Conservation (phyloP, 2,888 invertebrate species). For the Eupeodes luniger region DNA sequence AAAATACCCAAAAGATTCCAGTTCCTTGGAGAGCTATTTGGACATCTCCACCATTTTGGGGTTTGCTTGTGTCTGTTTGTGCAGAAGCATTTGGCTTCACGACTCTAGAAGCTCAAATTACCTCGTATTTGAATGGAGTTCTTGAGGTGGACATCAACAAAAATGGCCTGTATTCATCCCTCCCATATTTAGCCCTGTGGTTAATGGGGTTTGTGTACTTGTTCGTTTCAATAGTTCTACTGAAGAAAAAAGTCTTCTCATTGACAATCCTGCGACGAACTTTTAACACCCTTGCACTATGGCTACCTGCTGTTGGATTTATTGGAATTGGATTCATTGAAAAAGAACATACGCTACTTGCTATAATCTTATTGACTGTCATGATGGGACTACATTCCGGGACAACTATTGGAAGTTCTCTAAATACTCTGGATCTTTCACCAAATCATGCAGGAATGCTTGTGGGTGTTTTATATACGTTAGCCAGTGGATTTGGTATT, state of each 20-base stretch:
- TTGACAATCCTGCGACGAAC: conserved; percentile 80
- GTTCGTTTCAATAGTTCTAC: conserved; percentile 83
- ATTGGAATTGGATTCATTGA: conserved; percentile 85
- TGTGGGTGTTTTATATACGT: conserved; percentile 88
- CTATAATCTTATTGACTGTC: conserved; percentile 85
- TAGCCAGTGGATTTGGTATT: conserved; percentile 87
- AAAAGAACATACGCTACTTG: conserved; percentile 79
- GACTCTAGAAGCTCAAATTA: conserved; percentile 89
- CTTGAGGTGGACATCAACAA: conserved; percentile 86
- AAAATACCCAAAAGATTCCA: not conserved
- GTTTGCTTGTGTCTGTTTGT: conserved; percentile 85
- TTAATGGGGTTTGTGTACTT: conserved; percentile 85
- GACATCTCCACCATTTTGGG: conserved; percentile 79
- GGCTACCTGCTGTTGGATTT: conserved; percentile 85
- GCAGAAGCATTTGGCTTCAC: conserved; percentile 90
- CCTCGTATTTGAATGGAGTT: conserved; percentile 88
- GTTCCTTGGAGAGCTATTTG: not conserved
- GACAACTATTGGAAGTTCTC: conserved; percentile 86
- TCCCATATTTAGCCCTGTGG: conserved; percentile 86
- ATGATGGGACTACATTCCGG: conserved; percentile 87
- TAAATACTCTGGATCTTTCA: conserved; percentile 89
- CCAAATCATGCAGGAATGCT: conserved; percentile 88
- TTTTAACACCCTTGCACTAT: conserved; percentile 81
- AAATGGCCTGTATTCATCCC: conserved; percentile 85
- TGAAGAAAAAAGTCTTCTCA: conserved; percentile 82